Conservation (phyloP, 30 jellyfish, hydroid and myxozoan genomes). For the Aurelia sp. region DNA sequence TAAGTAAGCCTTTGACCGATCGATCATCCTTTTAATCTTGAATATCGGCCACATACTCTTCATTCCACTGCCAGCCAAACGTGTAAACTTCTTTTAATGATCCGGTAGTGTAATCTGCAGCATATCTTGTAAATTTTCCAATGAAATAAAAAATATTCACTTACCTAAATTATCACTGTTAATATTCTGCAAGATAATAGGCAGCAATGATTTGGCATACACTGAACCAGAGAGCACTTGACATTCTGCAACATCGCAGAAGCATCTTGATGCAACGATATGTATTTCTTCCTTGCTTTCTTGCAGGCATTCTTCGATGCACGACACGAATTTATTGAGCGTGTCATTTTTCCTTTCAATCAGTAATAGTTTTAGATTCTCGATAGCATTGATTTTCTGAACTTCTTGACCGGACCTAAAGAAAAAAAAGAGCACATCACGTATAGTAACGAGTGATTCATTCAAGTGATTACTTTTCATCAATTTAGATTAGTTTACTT, state of each 20-base stretch:
- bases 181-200: slow-evolving; percentile 51
- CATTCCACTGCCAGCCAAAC: no score
- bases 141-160: not conserved
- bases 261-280: slow-evolving; percentile 69
- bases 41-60: no score
- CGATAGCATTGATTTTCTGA: slow-evolving; percentile 84
- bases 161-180: slow-evolving; percentile 50
- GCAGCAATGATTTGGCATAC: slow-evolving; percentile 51
- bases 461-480: no score
- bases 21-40: no score
- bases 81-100: no score
- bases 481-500: no score
- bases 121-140: no score
- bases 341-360: slow-evolving; percentile 37
- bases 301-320: slow-evolving; percentile 28
- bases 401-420: slow-evolving; percentile 87
- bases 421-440: not conserved
- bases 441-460: no score
- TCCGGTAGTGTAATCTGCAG: no score
- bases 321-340: slow-evolving; percentile 39
- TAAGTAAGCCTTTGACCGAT: no score
- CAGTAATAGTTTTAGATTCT: slow-evolving; percentile 52
- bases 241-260: slow-evolving; percentile 65
- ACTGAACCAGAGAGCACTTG: slow-evolving; percentile 50
- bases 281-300: slow-evolving; percentile 71